Base-by-base conservation (phyloP, 2,888 invertebrate genomes). In the Xylophagus ater region DNA sequence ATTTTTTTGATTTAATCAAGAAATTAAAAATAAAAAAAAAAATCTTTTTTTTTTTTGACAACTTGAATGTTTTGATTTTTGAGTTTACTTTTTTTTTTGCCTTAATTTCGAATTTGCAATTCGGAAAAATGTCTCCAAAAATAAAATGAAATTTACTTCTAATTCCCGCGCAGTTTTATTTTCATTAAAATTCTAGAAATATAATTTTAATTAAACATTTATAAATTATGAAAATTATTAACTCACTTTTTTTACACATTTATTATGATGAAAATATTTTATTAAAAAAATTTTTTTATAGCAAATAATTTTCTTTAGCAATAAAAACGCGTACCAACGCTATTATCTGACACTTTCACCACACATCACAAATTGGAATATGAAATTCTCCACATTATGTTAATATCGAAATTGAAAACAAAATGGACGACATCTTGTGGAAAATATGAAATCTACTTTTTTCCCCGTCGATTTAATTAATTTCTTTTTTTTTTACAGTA, bases 271-370 rank as follows among this genome's bases (percentile, higher is more conserved):
- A 20, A 36, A 17, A 26, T 15, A 5, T 25, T 25, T 10, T 15
- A 23, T 8, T 10, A 25, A 34, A 24, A 18, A 13, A 14, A 9
- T 8, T 12, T 23, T 13, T 35, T 25, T 38, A 8, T 31, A 4
- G 10, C 25, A n/a, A 17, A n/a, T n/a, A 34, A 39, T 36, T 21
- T 15, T 21, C 6, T 7, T 12, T 26, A 26, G 5, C 7, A 36
- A 17, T 31, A 24, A 17, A 19, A 18, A 10, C 24, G 37, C 31
- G 29, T 36, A 41, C 44, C 34, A 44, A 44, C 44, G 44, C 44
- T 29, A 29, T 44, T 37, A n/a, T n/a, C n/a, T 44, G 44, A 44
- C 41, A 44, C 44, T 41, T 44, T 44, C 41, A 38, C 44, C 35
- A 43, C 37, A 43, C 40, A 43, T 39, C 33, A 43, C 34, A 43